These are phyloP conservation scores for Melozone crissalis DNA, from an alignment of 2,113 vertebrate species.

Conservation along the genomic window DNA sequence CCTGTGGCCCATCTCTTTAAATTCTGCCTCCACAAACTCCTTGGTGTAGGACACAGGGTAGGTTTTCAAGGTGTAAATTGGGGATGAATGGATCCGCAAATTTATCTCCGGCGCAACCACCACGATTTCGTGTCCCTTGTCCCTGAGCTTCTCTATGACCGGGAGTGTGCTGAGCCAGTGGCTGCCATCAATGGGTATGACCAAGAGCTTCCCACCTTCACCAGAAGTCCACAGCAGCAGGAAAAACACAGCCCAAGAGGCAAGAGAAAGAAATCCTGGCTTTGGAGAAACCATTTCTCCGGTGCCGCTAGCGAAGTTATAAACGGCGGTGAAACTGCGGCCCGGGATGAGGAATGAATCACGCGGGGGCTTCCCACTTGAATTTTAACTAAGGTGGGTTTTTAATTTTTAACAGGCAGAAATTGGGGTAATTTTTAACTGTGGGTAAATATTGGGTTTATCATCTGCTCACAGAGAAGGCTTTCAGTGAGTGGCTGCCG, in stretches of 20 bases:
- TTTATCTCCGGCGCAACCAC: conserved; percentile 79
- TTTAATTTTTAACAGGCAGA: neutral
- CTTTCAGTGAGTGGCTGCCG: neutral
- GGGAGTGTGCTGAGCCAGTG: conserved; percentile 80
- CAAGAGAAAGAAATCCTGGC: neutral
- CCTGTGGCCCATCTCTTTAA: conserved; percentile 21
- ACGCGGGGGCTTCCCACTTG: neutral
- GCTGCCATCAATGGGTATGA: conserved; percentile 87
- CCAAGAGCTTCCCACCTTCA: conserved; percentile 77
- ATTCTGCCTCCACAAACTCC: conserved; percentile 46
- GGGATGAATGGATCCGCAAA: conserved; percentile 68
- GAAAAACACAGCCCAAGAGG: neutral
- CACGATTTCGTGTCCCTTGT: conserved; percentile 77
- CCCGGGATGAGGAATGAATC: rapidly evolving
- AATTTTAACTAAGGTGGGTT: neutral
- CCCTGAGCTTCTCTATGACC: conserved; percentile 73
- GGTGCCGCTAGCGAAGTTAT: neutral
- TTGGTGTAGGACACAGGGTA: conserved; percentile 74
- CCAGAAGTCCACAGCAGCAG: neutral
- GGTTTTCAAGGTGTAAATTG: conserved; percentile 66
- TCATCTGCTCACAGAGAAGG: neutral
- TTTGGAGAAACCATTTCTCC: neutral
- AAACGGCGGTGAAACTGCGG: rapidly evolving
- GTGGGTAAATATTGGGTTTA: neutral
- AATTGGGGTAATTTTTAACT: conserved; percentile 5